Evolutionary conservation across 2,797 vertebrate species (phyloP).

Genomic region (Helarctos malayanus): DNA sequence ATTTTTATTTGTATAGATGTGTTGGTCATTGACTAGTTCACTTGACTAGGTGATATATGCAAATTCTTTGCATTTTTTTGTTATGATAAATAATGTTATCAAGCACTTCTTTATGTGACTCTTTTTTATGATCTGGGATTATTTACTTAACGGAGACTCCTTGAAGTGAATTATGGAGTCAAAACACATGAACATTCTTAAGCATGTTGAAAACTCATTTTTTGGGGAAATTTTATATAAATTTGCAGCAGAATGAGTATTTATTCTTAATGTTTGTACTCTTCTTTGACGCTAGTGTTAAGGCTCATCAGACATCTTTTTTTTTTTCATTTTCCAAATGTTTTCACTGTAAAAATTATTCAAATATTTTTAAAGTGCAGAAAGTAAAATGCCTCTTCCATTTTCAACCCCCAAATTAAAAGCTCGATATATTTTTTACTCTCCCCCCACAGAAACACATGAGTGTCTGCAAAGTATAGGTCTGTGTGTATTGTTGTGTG

Average conservation of each 20-base stretch:
- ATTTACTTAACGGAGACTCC: not conserved
- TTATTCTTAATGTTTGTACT: rapidly evolving
- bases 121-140: not conserved
- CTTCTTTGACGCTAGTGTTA: not conserved
- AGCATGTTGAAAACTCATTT: not conserved
- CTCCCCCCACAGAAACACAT: rapidly evolving
- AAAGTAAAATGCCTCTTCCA: not conserved
- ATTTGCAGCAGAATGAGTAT: not conserved
- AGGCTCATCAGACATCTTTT: not conserved
- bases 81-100: not conserved
- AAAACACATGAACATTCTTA: not conserved
- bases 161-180: not conserved
- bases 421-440: not conserved
- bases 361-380: not conserved
- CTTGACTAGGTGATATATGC: not conserved
- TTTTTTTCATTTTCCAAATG: not conserved
- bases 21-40: not conserved
- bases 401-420: not conserved
- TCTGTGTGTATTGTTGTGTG: rapidly evolving
- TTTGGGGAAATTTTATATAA: not conserved
- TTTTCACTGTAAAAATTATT: not conserved
- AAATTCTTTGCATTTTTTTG: not conserved
- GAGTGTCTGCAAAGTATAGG: not conserved
- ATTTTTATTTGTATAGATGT: not conserved
- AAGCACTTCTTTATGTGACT: not conserved